Percentiles rank a stretch among this genome's conserved stretches.
Conservation (phyloP, 1,140 invertebrate species). For the Ceratina japonica region DNA sequence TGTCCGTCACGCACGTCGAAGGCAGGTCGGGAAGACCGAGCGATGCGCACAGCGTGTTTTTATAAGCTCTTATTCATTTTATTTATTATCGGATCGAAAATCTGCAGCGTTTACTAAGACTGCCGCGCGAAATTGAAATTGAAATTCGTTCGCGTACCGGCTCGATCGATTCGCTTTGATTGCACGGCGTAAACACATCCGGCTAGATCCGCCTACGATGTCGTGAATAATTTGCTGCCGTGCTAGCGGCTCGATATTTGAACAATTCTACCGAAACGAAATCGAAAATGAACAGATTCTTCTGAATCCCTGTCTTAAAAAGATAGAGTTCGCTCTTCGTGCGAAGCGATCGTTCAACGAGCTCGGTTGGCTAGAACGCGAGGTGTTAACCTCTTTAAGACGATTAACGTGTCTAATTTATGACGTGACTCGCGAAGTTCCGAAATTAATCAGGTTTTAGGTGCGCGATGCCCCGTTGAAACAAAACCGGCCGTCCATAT, state of each 20-base stretch:
- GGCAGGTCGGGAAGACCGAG: no score
- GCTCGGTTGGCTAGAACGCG: no score
- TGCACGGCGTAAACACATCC: conserved; percentile 44
- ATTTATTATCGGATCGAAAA: neutral
- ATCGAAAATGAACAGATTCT: no score
- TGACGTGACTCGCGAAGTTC: neutral
- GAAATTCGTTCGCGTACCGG: conserved; percentile 34
- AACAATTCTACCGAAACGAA: no score
- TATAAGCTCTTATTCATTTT: no score
- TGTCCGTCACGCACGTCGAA: no score
- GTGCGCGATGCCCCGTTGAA: neutral
- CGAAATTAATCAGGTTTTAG: conserved; percentile 7
- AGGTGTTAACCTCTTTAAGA: neutral
- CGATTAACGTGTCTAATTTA: neutral
- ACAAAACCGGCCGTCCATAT: neutral
- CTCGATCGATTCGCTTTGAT: conserved; percentile 51
- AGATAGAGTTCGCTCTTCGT: no score
- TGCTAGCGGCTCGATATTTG: no score
- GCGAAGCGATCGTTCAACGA: no score
- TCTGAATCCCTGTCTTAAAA: no score
- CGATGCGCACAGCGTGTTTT: no score
- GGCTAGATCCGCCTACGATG: neutral
- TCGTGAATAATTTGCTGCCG: conserved; percentile 40
- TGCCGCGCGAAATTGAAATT: conserved; percentile 10
- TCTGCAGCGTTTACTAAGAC: neutral